These are phyloP conservation scores for Chaetura pelagica DNA, from an alignment of 2,113 vertebrate genomes.

Conservation along the genomic window DNA sequence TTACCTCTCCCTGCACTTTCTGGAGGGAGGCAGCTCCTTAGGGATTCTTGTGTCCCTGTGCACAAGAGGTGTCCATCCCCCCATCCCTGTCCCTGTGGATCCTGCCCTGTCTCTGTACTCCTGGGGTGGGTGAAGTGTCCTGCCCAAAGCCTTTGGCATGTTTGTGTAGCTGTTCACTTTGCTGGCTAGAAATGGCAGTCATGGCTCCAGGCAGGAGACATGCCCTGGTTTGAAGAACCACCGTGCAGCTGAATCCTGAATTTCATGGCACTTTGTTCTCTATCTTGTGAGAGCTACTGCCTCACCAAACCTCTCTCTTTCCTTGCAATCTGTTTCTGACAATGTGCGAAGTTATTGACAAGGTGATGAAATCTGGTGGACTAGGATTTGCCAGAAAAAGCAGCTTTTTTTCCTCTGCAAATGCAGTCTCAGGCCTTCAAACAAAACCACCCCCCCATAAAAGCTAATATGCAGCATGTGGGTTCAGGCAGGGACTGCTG, in stretches of 20 bases:
- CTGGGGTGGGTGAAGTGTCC: neutral
- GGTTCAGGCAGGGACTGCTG: fast-evolving
- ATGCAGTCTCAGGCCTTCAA: neutral
- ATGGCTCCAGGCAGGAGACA: neutral
- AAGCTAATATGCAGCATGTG: fast-evolving
- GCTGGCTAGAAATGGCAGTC: constrained; percentile 43
- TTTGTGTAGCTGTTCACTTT: neutral
- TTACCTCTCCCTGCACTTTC: neutral
- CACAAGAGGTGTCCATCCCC: fast-evolving
- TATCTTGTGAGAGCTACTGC: neutral
- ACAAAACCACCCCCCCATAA: neutral
- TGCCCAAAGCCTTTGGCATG: neutral
- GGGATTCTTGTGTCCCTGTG: fast-evolving
- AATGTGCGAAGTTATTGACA: constrained; percentile 43
- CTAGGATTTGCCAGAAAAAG: constrained; percentile 20
- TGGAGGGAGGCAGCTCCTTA: fast-evolving
- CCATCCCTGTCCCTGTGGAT: neutral
- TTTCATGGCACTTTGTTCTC: constrained; percentile 27
- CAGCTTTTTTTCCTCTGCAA: neutral
- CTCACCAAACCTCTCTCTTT: neutral
- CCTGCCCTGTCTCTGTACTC: neutral
- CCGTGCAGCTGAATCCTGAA: neutral
- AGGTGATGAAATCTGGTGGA: constrained; percentile 41
- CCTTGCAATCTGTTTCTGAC: constrained; percentile 47
- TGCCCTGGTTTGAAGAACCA: constrained; percentile 16